Evolutionary conservation across 2,113 vertebrate genomes (phyloP).

Genomic region (Grantiella picta): DNA sequence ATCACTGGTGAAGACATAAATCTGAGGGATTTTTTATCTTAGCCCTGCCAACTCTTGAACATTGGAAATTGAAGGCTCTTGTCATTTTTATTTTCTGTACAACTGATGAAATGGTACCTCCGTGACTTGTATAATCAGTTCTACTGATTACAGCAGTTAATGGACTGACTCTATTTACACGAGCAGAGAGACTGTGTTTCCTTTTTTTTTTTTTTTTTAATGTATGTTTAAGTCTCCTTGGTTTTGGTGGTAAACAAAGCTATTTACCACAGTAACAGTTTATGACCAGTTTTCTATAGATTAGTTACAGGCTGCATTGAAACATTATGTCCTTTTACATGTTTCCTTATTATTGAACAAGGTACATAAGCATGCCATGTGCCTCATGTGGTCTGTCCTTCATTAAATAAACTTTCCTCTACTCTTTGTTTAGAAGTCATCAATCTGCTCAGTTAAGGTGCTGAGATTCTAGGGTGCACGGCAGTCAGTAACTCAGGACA

Average conservation of each 20-base stretch:
- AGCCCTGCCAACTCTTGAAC: not conserved
- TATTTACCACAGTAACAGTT: not conserved
- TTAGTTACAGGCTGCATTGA: not conserved
- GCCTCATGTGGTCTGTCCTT: not conserved
- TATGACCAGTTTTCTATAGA: not conserved
- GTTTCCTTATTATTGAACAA: not conserved
- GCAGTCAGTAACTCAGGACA: not conserved
- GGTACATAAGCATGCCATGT: not conserved
- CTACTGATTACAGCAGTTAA: conserved; percentile 27
- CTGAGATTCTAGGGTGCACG: not conserved
- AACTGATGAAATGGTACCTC: not conserved
- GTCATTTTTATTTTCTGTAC: conserved; percentile 32
- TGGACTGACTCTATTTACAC: not conserved
- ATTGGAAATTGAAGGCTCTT: not conserved
- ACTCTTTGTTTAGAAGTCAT: not conserved
- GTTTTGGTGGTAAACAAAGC: not conserved
- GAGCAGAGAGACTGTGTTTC: not conserved
- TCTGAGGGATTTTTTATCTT: not conserved
- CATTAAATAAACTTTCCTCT: not conserved
- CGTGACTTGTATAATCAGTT: not conserved
- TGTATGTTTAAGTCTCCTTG: not conserved
- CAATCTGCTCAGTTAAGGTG: not conserved
- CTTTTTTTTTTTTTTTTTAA: not conserved
- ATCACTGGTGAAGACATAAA: conserved; percentile 1
- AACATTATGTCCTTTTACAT: not conserved